Conservation (phyloP, 1,140 invertebrate species). For the Elysia chlorotica region DNA sequence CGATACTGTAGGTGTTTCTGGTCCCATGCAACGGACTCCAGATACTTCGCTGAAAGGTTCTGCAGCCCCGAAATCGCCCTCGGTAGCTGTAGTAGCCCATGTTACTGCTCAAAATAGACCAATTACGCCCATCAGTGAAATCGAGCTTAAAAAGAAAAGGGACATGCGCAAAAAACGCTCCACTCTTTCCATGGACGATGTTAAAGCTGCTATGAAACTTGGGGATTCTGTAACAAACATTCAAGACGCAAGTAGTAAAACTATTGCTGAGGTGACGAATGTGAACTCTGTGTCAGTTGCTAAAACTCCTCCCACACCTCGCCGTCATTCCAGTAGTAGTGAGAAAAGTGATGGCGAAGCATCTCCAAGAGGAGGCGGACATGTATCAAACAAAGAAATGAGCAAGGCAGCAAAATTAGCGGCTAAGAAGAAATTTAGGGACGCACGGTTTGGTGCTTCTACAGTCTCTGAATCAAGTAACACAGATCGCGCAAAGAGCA, state of each 20-base stretch:
- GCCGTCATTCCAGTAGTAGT: constrained; percentile 12
- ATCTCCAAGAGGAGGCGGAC: constrained; percentile 21
- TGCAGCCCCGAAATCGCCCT: constrained; percentile 5
- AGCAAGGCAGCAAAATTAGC: constrained; percentile 49
- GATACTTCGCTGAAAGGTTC: constrained; percentile 14
- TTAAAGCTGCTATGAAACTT: constrained; percentile 37
- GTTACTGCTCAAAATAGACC: constrained; percentile 26
- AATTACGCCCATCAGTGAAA: constrained; percentile 27
- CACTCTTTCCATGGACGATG: constrained; percentile 45
- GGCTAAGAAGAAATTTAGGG: constrained; percentile 46
- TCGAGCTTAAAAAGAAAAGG: constrained; percentile 39
- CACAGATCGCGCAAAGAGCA: constrained; percentile 41
- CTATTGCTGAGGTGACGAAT: not conserved
- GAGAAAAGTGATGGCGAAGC: constrained; percentile 21
- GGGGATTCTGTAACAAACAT: not conserved
- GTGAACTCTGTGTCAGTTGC: not conserved
- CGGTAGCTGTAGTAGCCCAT: constrained; percentile 20
- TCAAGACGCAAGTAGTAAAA: not conserved
- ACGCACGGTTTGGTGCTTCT: constrained; percentile 48
- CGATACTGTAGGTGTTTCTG: constrained; percentile 30
- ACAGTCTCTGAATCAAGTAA: constrained; percentile 30
- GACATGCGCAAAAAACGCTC: constrained; percentile 47
- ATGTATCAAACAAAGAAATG: constrained; percentile 20
- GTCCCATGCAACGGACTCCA: constrained; percentile 29
- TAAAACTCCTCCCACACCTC: constrained; percentile 28